These are phyloP conservation scores for Burhinus bistriatus DNA, from an alignment of 2,113 vertebrate species.

Conservation along the genomic window DNA sequence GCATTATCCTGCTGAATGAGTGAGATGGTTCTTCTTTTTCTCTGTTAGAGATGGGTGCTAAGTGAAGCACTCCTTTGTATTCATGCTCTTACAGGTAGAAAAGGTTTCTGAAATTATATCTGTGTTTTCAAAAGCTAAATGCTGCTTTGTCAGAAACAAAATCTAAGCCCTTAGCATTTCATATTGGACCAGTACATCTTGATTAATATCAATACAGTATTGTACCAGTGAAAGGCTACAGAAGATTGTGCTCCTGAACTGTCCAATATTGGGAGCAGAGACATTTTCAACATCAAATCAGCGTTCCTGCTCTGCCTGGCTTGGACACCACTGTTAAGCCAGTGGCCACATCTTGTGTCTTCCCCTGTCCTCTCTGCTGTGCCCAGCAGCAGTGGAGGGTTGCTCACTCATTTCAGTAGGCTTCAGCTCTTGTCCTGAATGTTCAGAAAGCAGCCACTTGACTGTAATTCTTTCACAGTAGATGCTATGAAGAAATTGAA, in stretches of 20 bases:
- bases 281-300: neutral
- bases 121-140: neutral
- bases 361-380: neutral
- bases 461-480: neutral
- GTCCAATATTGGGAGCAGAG: neutral
- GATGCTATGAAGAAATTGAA: neutral
- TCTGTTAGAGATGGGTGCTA: neutral
- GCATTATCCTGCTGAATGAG: neutral
- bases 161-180: neutral
- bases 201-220: neutral
- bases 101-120: neutral
- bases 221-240: neutral
- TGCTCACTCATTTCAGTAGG: neutral
- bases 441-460: neutral
- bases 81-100: fast-evolving
- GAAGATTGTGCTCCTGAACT: neutral
- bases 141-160: neutral
- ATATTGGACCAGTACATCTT: neutral
- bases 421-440: neutral
- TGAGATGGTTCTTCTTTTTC: neutral
- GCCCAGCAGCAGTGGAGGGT: neutral
- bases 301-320: neutral
- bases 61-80: neutral
- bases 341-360: neutral
- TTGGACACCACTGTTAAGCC: neutral